Conservation (phyloP, 1,140 invertebrate species). For the Plutomurus gul region DNA sequence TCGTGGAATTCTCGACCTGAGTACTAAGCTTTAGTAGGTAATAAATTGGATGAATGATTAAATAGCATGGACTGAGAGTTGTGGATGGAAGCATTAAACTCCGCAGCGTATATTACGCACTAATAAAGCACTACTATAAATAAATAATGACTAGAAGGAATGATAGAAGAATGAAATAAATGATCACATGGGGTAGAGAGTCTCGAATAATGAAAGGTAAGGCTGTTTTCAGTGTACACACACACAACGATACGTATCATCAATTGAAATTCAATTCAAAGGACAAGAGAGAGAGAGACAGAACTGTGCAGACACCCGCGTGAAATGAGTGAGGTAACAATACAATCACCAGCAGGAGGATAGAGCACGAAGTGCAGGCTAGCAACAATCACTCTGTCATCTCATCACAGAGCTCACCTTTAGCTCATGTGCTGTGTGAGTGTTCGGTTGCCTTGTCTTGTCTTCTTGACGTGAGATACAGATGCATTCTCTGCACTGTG, state of each 20-base stretch:
- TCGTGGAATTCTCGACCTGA: too few species aligned
- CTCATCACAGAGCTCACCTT: neutral
- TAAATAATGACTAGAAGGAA: neutral
- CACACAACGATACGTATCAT: neutral
- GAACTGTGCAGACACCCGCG: too few species aligned
- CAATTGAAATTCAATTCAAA: neutral
- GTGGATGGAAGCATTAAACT: too few species aligned
- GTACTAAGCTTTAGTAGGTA: too few species aligned
- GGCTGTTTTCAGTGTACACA: neutral
- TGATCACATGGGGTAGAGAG: neutral
- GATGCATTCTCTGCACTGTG: too few species aligned
- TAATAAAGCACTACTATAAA: neutral
- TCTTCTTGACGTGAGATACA: too few species aligned
- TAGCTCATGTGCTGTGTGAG: too few species aligned
- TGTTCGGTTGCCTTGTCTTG: neutral
- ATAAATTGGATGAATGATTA: too few species aligned
- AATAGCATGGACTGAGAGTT: too few species aligned
- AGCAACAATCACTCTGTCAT: neutral
- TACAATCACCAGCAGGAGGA: too few species aligned
- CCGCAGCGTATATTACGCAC: too few species aligned
- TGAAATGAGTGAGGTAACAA: neutral
- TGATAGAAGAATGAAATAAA: neutral
- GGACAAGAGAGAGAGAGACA: neutral
- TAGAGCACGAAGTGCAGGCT: neutral
- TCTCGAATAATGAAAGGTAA: neutral